These are phyloP conservation scores for Plemyria rubiginata DNA, from an alignment of 2,888 invertebrate genomes.

Conservation along the genomic window DNA sequence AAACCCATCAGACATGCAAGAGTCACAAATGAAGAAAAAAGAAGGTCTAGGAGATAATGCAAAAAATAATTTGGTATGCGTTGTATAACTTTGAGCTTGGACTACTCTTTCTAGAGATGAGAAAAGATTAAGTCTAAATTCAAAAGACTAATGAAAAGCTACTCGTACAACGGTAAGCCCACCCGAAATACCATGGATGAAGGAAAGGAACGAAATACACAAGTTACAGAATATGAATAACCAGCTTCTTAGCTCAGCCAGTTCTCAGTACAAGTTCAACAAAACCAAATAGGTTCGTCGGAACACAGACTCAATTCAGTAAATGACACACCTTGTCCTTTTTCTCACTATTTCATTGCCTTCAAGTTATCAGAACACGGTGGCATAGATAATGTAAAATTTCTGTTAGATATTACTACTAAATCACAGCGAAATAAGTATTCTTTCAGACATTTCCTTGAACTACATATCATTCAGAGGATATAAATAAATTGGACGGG, in stretches of 20 bases:
- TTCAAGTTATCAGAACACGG: constrained; percentile 2
- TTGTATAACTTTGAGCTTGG: not conserved
- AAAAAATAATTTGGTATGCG: too few relatives aligned
- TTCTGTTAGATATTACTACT: constrained; percentile 11
- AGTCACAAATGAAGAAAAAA: too few relatives aligned
- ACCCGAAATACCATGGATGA: too few relatives aligned
- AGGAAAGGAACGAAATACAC: too few relatives aligned
- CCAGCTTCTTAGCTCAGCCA: too few relatives aligned
- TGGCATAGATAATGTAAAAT: not conserved
- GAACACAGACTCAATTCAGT: not conserved
- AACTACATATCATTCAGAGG: constrained; percentile 30
- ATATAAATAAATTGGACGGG: constrained; percentile 36
- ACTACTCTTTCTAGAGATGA: too few relatives aligned
- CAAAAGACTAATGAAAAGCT: too few relatives aligned
- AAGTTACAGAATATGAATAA: too few relatives aligned
- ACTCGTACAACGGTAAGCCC: too few relatives aligned
- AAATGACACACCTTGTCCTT: not conserved
- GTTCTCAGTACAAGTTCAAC: not conserved
- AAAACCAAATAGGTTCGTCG: not conserved
- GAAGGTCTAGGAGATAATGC: too few relatives aligned
- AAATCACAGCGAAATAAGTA: constrained; percentile 20
- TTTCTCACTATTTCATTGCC: constrained; percentile 11
- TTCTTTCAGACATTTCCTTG: constrained; percentile 18
- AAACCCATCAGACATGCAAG: too few relatives aligned
- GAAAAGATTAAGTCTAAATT: too few relatives aligned